Conservation (phyloP, 2,888 invertebrate genomes). For the Caenorhabditis drosophilae region DNA sequence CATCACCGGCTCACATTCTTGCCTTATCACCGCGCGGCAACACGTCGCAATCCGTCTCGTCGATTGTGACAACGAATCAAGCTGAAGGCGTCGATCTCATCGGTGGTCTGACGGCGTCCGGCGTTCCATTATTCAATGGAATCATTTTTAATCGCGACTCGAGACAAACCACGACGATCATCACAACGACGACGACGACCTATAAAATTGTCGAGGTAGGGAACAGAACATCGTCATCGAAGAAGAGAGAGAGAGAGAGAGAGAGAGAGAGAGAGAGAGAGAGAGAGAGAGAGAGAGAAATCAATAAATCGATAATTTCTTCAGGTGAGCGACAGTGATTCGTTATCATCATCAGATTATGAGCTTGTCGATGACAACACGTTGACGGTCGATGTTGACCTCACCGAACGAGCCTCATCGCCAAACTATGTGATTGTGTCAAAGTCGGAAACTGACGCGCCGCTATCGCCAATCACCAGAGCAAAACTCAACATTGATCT, state of each 20-base stretch:
- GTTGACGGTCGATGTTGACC: slow-evolving; percentile 53
- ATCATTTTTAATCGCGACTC: slow-evolving; percentile 55
- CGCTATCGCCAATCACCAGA: slow-evolving; percentile 42
- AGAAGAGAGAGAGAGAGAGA: no score
- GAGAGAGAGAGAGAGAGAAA: no score
- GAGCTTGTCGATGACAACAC: slow-evolving; percentile 48
- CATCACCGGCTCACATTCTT: slow-evolving; percentile 51
- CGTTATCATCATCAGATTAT: slow-evolving; percentile 38
- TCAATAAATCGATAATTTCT: no score
- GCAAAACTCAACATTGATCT: slow-evolving; percentile 42
- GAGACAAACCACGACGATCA: slow-evolving; percentile 65
- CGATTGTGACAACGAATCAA: slow-evolving; percentile 54
- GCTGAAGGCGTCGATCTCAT: slow-evolving; percentile 56
- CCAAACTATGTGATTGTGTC: slow-evolving; percentile 51
- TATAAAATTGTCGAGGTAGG: slow-evolving; percentile 54
- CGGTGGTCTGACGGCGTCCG: slow-evolving; percentile 57
- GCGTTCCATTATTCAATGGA: slow-evolving; percentile 61
- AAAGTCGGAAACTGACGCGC: slow-evolving; percentile 43
- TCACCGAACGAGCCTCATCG: slow-evolving; percentile 41
- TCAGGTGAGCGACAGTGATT: slow-evolving; percentile 49
- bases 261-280: no score
- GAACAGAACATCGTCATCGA: neutral
- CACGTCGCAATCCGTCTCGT: slow-evolving; percentile 57
- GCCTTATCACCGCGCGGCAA: slow-evolving; percentile 62
- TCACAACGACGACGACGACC: slow-evolving; percentile 67